These are phyloP conservation scores for Tipula lateralis DNA, from an alignment of 2,888 invertebrate species.

Conservation along the genomic window DNA sequence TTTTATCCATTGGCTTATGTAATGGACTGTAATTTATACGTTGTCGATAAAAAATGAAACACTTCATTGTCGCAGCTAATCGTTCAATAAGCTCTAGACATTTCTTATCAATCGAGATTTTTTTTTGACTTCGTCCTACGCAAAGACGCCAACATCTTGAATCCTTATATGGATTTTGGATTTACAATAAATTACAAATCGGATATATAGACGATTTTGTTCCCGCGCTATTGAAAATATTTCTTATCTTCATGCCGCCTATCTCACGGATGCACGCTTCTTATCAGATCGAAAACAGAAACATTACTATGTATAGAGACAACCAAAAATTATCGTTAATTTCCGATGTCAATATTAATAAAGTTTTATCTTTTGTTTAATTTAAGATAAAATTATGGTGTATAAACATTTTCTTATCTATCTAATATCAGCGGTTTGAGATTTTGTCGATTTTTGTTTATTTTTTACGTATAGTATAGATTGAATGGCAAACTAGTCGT, in stretches of 20 bases:
- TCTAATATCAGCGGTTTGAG: background rate
- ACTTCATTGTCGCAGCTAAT: background rate
- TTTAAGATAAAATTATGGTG: background rate
- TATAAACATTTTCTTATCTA: background rate
- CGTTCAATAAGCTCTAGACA: background rate
- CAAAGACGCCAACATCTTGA: too few species aligned
- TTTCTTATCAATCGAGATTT: background rate
- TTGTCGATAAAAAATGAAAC: background rate
- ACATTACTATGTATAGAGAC: background rate
- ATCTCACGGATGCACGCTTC: background rate
- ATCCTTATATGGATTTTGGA: background rate
- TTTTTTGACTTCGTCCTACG: background rate
- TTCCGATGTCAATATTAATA: background rate
- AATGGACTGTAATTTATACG: background rate
- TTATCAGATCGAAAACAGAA: background rate
- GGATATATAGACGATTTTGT: background rate
- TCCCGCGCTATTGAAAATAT: background rate
- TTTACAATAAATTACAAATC: background rate
- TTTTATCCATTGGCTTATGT: background rate
- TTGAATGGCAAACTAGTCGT: too few species aligned
- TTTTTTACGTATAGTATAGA: background rate
- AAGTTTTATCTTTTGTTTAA: background rate
- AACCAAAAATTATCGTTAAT: background rate
- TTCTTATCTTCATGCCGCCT: background rate
- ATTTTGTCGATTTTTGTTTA: background rate